A percentile compares a stretch with the other conserved stretches of the same genome.
Evolutionary conservation across 1,140 invertebrate species (phyloP).

Genomic region (Teleopsis dalmanni): DNA sequence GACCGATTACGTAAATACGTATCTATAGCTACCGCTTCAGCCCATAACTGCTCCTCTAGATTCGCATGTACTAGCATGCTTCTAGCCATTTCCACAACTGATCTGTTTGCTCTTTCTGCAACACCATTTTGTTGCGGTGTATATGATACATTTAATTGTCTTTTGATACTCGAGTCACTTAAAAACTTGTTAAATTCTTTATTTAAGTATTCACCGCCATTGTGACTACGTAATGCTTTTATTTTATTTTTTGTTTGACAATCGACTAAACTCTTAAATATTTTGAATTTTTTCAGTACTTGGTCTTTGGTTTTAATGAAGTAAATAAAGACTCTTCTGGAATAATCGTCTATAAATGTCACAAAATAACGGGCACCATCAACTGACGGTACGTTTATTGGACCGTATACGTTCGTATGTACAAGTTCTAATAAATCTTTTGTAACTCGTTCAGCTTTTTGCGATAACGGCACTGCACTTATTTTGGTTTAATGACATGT

Average conservation of each 20-base stretch:
- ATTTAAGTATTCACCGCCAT: constrained; percentile 12
- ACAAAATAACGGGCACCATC: constrained; percentile 40
- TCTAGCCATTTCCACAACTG: constrained; percentile 25
- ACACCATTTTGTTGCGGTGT: constrained; percentile 38
- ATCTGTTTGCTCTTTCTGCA: constrained; percentile 27
- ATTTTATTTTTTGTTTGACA: constrained; percentile 23
- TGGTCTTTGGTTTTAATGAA: constrained; percentile 42
- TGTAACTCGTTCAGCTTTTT: constrained; percentile 13
- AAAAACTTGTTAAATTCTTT: constrained; percentile 6
- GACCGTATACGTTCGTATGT: constrained; percentile 44
- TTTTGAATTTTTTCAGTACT: constrained; percentile 32
- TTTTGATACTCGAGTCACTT: constrained; percentile 15
- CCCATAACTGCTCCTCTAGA: constrained; percentile 27
- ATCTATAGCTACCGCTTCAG: constrained; percentile 30
- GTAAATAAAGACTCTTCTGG: constrained; percentile 31
- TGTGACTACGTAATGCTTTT: constrained; percentile 8
- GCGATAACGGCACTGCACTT: constrained; percentile 17
- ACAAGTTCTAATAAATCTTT: constrained; percentile 31
- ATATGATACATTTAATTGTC: constrained; percentile 23
- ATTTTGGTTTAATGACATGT: too few relatives aligned
- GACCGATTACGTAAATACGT: constrained; percentile 14
- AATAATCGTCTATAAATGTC: constrained; percentile 44
- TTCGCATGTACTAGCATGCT: constrained; percentile 37
- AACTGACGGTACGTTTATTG: constrained; percentile 34
- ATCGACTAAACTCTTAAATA: constrained; percentile 24